These are phyloP conservation scores for Hybognathus amarus DNA, from an alignment of 2,797 vertebrate genomes.

Conservation along the genomic window DNA sequence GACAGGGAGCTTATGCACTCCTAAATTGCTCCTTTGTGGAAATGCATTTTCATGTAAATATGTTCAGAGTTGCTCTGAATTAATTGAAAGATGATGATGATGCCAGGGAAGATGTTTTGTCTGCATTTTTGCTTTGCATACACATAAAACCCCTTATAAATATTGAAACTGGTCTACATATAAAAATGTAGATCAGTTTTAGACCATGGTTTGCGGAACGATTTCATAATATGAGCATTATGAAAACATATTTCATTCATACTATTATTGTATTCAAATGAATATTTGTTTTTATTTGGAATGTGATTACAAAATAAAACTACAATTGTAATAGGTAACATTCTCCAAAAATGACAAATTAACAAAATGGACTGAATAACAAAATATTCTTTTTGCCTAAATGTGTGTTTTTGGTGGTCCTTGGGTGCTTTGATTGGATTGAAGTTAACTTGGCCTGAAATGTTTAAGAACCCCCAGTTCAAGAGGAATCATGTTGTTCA, in stretches of 20 bases:
- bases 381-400: not conserved
- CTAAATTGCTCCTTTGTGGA: constrained; percentile 59
- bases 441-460: not conserved
- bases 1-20: constrained; percentile 62
- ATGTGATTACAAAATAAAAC: not conserved
- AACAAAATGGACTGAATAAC: not conserved
- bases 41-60: constrained; percentile 73
- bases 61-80: constrained; percentile 53
- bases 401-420: too few species aligned
- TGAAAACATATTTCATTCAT: not conserved
- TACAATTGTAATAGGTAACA: not conserved
- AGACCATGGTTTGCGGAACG: not conserved
- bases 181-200: not conserved
- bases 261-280: not conserved
- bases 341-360: not conserved
- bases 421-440: not conserved
- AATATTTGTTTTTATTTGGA: not conserved
- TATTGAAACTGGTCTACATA: too few species aligned
- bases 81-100: constrained; percentile 16
- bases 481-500: not conserved
- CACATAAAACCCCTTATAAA: not conserved
- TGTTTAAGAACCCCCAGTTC: not conserved
- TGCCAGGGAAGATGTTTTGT: constrained; percentile 5
- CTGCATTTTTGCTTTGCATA: constrained; percentile 16
- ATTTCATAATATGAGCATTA: not conserved